A percentile compares a stretch with the other conserved stretches of the same genome.
phyloP scores from a whole-genome alignment of 2,113 vertebrate genomes.

The Chrysochloris asiatica region DNA sequence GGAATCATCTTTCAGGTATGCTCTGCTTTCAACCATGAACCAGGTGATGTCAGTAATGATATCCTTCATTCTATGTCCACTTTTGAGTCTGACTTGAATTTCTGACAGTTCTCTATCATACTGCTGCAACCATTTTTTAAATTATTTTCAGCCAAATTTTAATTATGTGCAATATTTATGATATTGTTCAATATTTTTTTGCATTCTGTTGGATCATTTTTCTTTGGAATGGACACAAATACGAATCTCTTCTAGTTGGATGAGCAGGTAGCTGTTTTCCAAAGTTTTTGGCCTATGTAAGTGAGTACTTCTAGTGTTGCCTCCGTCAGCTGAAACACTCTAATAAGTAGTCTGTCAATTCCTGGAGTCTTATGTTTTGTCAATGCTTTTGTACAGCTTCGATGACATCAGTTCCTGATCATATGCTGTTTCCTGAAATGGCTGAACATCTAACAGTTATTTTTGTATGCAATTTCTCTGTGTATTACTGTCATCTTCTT shows the following conservation, averaged over 20 bases:
- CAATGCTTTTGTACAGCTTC: background rate
- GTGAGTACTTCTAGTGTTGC: too few species aligned
- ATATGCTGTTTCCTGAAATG: background rate
- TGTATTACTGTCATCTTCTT: too few species aligned
- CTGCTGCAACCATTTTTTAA: background rate
- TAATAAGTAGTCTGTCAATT: too few species aligned
- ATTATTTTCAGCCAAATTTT: background rate
- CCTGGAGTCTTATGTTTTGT: background rate
- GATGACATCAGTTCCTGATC: background rate
- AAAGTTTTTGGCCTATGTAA: too few species aligned
- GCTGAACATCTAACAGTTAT: background rate
- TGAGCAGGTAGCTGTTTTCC: too few species aligned
- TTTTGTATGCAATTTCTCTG: too few species aligned
- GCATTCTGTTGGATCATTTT: background rate
- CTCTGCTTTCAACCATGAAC: background rate
- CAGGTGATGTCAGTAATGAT: background rate
- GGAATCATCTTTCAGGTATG: background rate
- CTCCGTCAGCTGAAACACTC: too few species aligned
- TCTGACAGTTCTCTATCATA: background rate
- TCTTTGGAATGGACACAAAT: background rate
- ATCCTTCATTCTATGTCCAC: background rate
- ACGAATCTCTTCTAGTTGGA: background rate
- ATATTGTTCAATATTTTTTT: background rate
- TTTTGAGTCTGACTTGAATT: background rate
- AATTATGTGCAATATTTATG: background rate